Percentiles rank a stretch among this genome's conserved stretches.
Conservation (phyloP, 2,113 vertebrate genomes). For the Ifrita kowaldi region DNA sequence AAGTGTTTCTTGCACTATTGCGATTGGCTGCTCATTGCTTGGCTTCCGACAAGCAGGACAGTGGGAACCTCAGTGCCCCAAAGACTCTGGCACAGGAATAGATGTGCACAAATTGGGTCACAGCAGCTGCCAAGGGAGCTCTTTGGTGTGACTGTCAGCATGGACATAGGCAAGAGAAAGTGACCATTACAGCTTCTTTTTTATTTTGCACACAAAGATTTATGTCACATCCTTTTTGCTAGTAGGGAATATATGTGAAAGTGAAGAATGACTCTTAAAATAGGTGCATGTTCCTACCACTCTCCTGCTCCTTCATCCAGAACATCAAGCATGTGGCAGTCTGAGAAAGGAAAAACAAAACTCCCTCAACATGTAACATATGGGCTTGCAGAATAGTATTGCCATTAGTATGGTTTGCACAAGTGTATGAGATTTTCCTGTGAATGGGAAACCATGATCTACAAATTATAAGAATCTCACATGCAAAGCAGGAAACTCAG, state of each 20-base stretch:
- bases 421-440: not conserved
- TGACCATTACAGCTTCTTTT: not conserved
- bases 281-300: not conserved
- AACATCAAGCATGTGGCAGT: not conserved
- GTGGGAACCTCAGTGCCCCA: not conserved
- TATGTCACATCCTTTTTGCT: not conserved
- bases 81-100: not conserved
- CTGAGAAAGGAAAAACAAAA: not conserved
- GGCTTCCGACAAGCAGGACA: not conserved
- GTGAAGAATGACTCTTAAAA: not conserved
- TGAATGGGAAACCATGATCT: not conserved
- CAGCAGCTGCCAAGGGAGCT: not conserved
- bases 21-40: not conserved
- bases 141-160: not conserved
- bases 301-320: not conserved
- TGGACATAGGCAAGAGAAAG: not conserved
- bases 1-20: not conserved
- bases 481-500: not conserved
- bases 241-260: not conserved
- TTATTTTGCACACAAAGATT: not conserved
- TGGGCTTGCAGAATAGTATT: not conserved
- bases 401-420: not conserved
- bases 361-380: fast-evolving
- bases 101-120: not conserved
- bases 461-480: not conserved